Evolutionary conservation across 1,140 invertebrate species (phyloP), one percentile per base, ranked within the genome.

Genomic region (Ceratina australensis): DNA sequence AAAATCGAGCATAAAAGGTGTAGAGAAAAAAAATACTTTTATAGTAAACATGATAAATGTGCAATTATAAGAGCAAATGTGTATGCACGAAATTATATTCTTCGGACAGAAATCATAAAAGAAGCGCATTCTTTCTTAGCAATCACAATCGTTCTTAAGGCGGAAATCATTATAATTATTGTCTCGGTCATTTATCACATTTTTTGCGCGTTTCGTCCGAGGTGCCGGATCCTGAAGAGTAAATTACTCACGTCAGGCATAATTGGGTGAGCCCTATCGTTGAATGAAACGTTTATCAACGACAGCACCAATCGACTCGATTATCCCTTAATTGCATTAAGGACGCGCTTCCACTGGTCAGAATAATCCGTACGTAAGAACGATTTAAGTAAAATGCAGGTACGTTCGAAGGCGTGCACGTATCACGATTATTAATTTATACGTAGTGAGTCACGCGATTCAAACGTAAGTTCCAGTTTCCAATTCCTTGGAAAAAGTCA

Each of bases 401-500:
- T 61, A 26, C 60, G 60, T 61, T 61, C 16, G 28, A 61, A n/a
- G 60, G 60, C 28, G 26, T 33, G 60, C 60, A 33, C 60, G 24
- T 61, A 18, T 22, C 0, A 8, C 26, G 60, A 61, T 33, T 61
- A 61, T 61, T 61, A 61, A 61, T 61, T 61, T 61, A 33, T 61
- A 61, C 33, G 26, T 26, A 61, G 16, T 10, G 60, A 42, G 60
- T 61, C 60, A 61, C 60, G 60, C 60, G 60, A 61, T 61, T 61
- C 60, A 16, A 33, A 5, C 60, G n/a, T 61, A 61, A 42, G 24
- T 22, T 61, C 28, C 26, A 16, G 60, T 61, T 61, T 61, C 18
- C 10, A 18, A 61, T 33, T 2, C 16, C 16, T 7, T 5, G 16
- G 26, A 61, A 42, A 61, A 42, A 61, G 18, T 33, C 60, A 8